Conservation (phyloP, 2,113 vertebrate genomes). For the Heptranchias perlo region DNA sequence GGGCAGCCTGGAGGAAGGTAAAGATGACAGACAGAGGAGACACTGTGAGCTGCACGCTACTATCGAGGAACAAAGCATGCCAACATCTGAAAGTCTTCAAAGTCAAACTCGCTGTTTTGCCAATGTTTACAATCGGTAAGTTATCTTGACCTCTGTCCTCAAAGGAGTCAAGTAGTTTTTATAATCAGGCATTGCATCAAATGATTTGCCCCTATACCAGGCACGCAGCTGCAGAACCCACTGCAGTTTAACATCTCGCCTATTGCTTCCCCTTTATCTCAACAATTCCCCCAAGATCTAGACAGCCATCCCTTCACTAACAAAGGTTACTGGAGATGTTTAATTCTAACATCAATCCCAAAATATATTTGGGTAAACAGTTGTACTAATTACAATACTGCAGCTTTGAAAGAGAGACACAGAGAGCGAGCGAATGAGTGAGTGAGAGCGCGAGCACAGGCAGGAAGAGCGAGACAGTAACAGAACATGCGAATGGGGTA, state of each 20-base stretch:
- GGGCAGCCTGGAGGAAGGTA: conserved; percentile 29
- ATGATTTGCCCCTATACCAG: not conserved
- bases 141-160: conserved; percentile 8
- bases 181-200: not conserved
- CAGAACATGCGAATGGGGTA: not conserved
- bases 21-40: not conserved
- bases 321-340: not conserved
- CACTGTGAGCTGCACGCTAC: not conserved
- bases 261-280: not conserved
- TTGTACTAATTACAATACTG: not conserved
- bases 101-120: not conserved
- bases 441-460: no score
- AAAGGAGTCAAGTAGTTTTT: not conserved
- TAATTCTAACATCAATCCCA: not conserved
- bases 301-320: not conserved
- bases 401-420: not conserved
- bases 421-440: not conserved
- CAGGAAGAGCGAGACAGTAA: not conserved
- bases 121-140: not conserved
- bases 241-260: not conserved
- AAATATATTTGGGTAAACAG: not conserved
- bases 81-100: not conserved
- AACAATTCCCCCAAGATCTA: not conserved
- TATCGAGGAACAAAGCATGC: not conserved
- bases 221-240: not conserved